Evolutionary conservation across 1,140 invertebrate species (phyloP).

Genomic region (Antheraea pernyi): DNA sequence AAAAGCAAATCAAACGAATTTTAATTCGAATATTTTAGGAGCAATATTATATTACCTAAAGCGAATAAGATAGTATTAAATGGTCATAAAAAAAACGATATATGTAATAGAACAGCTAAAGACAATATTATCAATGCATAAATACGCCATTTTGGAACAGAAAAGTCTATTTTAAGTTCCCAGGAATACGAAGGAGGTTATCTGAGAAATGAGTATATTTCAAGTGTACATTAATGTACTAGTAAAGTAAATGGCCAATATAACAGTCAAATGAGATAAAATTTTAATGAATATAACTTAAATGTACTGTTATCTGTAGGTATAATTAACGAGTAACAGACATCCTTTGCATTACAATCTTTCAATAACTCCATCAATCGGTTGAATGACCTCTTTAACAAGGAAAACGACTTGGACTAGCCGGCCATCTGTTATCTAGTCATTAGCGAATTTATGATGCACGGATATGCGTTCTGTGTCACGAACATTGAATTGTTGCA

Average conservation of each 20-base stretch:
- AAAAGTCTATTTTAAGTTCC: too few relatives aligned
- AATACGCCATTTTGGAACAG: too few relatives aligned
- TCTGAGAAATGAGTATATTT: too few relatives aligned
- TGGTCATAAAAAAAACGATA: too few relatives aligned
- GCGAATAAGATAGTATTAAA: too few relatives aligned
- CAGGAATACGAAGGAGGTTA: too few relatives aligned
- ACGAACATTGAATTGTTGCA: background rate
- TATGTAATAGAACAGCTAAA: too few relatives aligned
- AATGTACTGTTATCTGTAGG: background rate
- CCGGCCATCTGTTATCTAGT: conserved; percentile 47
- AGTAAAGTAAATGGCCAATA: background rate
- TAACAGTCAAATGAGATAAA: background rate
- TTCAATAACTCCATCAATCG: background rate
- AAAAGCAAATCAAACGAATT: too few relatives aligned
- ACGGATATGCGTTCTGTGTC: conserved; percentile 20
- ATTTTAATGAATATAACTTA: background rate
- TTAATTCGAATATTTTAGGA: too few relatives aligned
- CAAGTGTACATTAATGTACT: background rate
- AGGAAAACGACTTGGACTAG: conserved; percentile 22
- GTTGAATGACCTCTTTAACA: conserved; percentile 30
- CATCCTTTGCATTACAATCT: background rate
- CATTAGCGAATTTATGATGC: conserved; percentile 36
- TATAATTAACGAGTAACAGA: background rate
- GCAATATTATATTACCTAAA: too few relatives aligned
- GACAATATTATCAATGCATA: too few relatives aligned